phyloP scores from a whole-genome alignment of 2,888 invertebrate species.

The Drosophila birchii region DNA sequence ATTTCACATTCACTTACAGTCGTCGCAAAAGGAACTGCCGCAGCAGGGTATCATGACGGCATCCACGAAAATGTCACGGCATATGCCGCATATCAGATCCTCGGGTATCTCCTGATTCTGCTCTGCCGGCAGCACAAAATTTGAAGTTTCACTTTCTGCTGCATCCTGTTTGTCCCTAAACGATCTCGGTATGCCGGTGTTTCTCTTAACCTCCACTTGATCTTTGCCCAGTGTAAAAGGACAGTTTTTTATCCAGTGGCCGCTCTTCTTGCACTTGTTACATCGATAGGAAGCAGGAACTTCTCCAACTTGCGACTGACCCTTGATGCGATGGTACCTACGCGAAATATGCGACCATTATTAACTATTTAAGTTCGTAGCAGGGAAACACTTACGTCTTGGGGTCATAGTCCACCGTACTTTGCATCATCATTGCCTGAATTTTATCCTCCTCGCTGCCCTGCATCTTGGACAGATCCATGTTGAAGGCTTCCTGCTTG shows the following conservation, averaged over 20 bases:
- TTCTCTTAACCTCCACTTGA: slow-evolving; percentile 93
- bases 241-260: slow-evolving; percentile 99
- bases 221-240: slow-evolving; percentile 87
- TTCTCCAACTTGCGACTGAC: slow-evolving; percentile 94
- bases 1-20: slow-evolving; percentile 89
- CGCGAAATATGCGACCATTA: slow-evolving; percentile 70
- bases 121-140: slow-evolving; percentile 61
- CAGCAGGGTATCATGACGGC: slow-evolving; percentile 99
- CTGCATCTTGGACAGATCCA: slow-evolving; percentile 94
- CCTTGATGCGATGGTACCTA: slow-evolving; percentile 95
- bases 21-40: slow-evolving; percentile 99
- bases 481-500: slow-evolving; percentile 87
- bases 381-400: slow-evolving; percentile 90
- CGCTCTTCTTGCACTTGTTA: slow-evolving; percentile 96
- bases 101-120: slow-evolving; percentile 92
- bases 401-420: slow-evolving; percentile 98
- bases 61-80: slow-evolving; percentile 95
- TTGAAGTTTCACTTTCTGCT: slow-evolving; percentile 62
- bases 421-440: slow-evolving; percentile 98
- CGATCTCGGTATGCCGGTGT: slow-evolving; percentile 98
- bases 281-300: slow-evolving; percentile 97
- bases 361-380: rapidly evolving
- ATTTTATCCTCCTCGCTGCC: slow-evolving; percentile 99
- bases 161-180: slow-evolving; percentile 94
- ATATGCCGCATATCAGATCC: slow-evolving; percentile 96